Evolutionary conservation across 1,140 invertebrate species (phyloP), one percentile per base, ranked within the genome.

Genomic region (Bombus confusus): DNA sequence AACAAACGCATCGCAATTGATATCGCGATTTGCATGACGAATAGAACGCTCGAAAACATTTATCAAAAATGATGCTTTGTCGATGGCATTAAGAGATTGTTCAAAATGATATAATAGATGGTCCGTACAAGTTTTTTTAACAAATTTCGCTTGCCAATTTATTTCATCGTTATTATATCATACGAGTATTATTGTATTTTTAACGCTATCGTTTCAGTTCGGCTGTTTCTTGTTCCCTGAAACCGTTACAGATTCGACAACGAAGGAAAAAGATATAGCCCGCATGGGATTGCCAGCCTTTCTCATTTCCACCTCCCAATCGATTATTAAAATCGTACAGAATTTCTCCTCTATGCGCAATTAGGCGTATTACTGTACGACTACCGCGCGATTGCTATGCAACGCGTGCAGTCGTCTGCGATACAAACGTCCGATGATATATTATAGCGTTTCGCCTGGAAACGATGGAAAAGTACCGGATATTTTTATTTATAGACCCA

Each of bases 251-350:
- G 47, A 52, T 22, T 22, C 31, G 22, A 15, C 62, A 41, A 34
- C 12, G 64, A 37, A 69, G 22, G 8, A 4, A 3, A 43, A 78
- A 22, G 43, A 28, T 3, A 52, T 12, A 39, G n/a, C 78, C 66
- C 78, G 77, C 64, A 80, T 80, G 43, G 31, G 15, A 28, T 37
- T 43, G 37, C 5, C 57, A 64, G 15, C 41, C 31, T 64, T 82
- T 59, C 69, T 66, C 57, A 39, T 83, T 64, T 75, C 71, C 80
- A 66, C 72, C 75, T 83, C 68, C 80, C 72, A 75, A 75, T 64
- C 34, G 80, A 66, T 75, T 75, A 75, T 75, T 22, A 43, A 64
- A 75, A 13, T 74, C 13, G 22, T 25, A 10, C 37, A 25, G 39
- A 62, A 75, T 74, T 82, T 82, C 80, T 62, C 57, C 41, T 57